Percentiles rank a stretch among this genome's conserved stretches.
Evolutionary conservation across 2,888 invertebrate genomes (phyloP).

Genomic region (Tryphoninae sp.): DNA sequence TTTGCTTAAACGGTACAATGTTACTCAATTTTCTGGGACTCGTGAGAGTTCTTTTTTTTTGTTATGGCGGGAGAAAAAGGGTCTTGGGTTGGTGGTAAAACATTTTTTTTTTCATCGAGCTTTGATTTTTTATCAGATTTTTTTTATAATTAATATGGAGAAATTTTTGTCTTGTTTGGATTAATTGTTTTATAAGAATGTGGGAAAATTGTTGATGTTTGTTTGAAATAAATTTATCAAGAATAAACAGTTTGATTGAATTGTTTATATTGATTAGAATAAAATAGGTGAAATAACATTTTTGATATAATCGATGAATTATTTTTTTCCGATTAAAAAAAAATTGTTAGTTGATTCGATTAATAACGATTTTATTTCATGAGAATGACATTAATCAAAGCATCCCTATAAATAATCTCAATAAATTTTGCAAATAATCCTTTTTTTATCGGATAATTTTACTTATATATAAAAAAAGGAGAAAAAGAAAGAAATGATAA

Average conservation of each 20-base stretch:
- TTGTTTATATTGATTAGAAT: no score
- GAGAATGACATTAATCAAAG: slow-evolving; percentile 19
- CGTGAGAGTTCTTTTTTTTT: background rate
- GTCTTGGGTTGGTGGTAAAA: background rate
- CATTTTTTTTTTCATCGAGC: background rate
- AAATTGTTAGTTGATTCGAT: no score
- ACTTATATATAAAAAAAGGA: slow-evolving; percentile 10
- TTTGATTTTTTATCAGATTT: background rate
- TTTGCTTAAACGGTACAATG: background rate
- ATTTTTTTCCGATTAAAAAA: no score
- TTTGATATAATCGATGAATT: no score
- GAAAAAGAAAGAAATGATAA: slow-evolving; percentile 45
- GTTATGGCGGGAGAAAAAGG: background rate
- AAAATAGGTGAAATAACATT: no score
- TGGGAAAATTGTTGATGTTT: no score
- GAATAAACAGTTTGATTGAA: no score
- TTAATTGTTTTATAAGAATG: no score
- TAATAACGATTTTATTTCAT: slow-evolving; percentile 20
- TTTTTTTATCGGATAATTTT: background rate
- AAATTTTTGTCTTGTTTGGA: no score
- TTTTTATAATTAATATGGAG: no score
- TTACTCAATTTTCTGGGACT: background rate
- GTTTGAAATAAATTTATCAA: no score
- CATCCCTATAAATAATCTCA: no score
- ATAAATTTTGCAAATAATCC: background rate